phyloP scores from a whole-genome alignment of 2,113 vertebrate species.

The Mellivora capensis region DNA sequence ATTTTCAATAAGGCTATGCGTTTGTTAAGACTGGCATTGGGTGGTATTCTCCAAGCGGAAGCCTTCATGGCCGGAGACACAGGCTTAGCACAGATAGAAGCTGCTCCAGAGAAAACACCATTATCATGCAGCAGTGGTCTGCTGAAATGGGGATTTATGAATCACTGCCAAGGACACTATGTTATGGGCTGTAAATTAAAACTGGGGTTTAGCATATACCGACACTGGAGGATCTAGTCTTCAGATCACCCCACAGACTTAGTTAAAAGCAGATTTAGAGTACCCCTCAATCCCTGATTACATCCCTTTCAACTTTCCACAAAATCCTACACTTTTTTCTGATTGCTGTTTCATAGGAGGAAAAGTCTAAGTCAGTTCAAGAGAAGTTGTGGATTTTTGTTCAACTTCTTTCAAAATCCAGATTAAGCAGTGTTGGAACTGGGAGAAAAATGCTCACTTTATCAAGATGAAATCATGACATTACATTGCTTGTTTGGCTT shows the following conservation, averaged over 20 bases:
- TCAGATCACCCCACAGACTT: constrained; percentile 71
- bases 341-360: constrained; percentile 35
- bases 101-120: constrained; percentile 70
- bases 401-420: constrained; percentile 20
- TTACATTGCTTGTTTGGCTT: background rate
- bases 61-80: constrained; percentile 72
- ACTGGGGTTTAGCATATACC: constrained; percentile 70
- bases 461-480: background rate
- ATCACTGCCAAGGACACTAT: constrained; percentile 79
- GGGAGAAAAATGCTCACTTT: background rate
- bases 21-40: constrained; percentile 69
- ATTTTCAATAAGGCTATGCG: constrained; percentile 75
- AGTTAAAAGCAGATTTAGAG: constrained; percentile 60
- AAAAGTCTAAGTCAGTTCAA: background rate
- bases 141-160: constrained; percentile 83
- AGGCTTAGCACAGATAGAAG: constrained; percentile 64
- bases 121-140: constrained; percentile 70
- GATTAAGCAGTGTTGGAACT: constrained; percentile 2
- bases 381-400: constrained; percentile 1
- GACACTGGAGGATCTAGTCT: constrained; percentile 71
- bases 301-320: constrained; percentile 7
- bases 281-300: constrained; percentile 14
- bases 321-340: constrained; percentile 51
- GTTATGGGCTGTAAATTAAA: constrained; percentile 83
- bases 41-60: constrained; percentile 71